phyloP scores from a whole-genome alignment of 2,888 invertebrate genomes.

The Noctua fimbriata region DNA sequence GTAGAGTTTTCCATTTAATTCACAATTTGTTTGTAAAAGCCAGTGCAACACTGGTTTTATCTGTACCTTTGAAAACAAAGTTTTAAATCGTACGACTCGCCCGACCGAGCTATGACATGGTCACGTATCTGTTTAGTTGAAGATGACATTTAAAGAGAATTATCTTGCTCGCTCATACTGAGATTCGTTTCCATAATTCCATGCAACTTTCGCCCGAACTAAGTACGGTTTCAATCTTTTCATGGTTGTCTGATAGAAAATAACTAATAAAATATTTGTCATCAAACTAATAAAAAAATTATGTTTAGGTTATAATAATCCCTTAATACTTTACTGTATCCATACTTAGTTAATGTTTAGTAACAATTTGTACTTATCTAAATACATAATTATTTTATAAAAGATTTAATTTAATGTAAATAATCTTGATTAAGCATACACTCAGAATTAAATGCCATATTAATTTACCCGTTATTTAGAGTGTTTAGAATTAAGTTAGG shows the following conservation, averaged over 20 bases:
- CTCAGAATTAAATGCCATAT: constrained; percentile 87
- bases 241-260: constrained; percentile 2
- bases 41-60: background rate
- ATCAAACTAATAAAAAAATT: constrained; percentile 50
- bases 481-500: constrained; percentile 71
- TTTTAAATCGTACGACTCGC: background rate
- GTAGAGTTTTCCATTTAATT: constrained; percentile 1
- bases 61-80: background rate
- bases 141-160: background rate
- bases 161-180: background rate
- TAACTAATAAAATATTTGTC: constrained; percentile 45
- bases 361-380: constrained; percentile 68
- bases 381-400: constrained; percentile 36
- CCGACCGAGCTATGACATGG: background rate
- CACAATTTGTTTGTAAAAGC: background rate
- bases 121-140: background rate
- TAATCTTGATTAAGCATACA: constrained; percentile 73
- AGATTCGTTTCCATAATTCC: background rate
- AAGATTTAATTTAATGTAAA: constrained; percentile 73
- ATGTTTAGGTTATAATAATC: constrained; percentile 39
- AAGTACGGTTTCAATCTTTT: background rate
- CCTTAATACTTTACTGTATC: constrained; percentile 39
- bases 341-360: constrained; percentile 63
- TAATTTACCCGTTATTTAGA: constrained; percentile 75
- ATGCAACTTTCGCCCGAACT: background rate